Evolutionary conservation across 2,797 vertebrate genomes (phyloP), one percentile per base, ranked within the genome.

Genomic region (Varecia variegata): DNA sequence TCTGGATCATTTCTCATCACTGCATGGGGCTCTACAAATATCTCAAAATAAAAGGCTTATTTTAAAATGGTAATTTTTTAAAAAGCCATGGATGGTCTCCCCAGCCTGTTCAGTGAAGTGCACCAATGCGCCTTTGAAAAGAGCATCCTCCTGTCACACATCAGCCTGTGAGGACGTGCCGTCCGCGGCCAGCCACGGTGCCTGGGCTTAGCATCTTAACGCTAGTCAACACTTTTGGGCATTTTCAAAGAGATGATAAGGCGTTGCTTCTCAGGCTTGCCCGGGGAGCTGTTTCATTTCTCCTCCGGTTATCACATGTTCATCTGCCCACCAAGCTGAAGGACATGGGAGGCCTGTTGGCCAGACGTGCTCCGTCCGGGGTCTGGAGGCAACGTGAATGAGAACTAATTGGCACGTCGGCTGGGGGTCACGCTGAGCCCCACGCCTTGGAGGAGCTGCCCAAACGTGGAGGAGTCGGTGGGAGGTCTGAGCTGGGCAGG

Each of bases 291-390:
- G 52, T 97, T 98, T 97, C 96, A 97, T 97, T 96, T 96, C 93
- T 95, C 96, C 92, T 96, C 93, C 35, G 93, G 97, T 98, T 95
- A 94, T 97, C 97, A 86, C 96, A 97, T 97, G 97, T 97, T 95
- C 98, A 95, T 97, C 97, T 74, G 80, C 90, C 95, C 76, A 79
- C 95, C 82, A 4, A 80, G 89, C 94, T 50, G 92, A 97, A 97
- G 90, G 92, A 95, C 89, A 88, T 92, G 52, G 94, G 95, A 71
- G 62, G 83, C 97, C 97, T 71, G 21, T 94, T 88, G 52, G 0
- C 94, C 86, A 90, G 96, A 94, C 74, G 80, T 54, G 95, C 96
- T 94, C 96, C 97, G 94, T 97, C 88, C 77, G 93, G 92, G 90
- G 95, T 92, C 21, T 94, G 97, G 96, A 97, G 96, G 95, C 62